Evolutionary conservation across 2,888 invertebrate species (phyloP), one percentile per base, ranked within the genome.

Genomic region (Ceriagrion tenellum): DNA sequence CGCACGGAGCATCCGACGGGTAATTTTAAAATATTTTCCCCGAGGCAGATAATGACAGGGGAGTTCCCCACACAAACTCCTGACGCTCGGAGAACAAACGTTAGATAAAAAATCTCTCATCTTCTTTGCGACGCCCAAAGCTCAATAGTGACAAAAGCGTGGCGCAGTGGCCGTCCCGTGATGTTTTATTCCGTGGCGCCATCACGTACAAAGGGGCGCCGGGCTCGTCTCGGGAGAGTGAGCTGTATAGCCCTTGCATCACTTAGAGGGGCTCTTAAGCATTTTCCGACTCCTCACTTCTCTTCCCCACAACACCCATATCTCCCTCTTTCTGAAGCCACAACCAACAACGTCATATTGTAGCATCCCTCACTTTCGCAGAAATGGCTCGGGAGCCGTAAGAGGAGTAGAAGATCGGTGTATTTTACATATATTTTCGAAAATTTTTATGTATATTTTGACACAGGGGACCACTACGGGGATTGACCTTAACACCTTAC

Each of bases 401-500:
- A 2, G 35, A 13, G 81, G 13, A 10, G 59, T 59, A 59, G 20
- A 59, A 12, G 2, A 81, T 81, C 69, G 26, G n/a, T 47, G 8
- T 10, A 20, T 12, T 2, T 59, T 10, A 59, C 59, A 59, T 74
- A 74, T 13, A 12, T 8, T 74, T n/a, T 20, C 23, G n/a, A n/a
- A n/a, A 13, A 26, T 69, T 69, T 23, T 69, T n/a, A 59, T n/a
- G 2, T 26, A 69, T 26, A 26, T 2, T n/a, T 69, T 69, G 69
- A 81, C 81, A 35, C 81, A 30, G 81, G 35, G 81, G n/a, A 13
- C 81, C 81, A 35, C 13, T 18, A 69, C 81, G 81, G 18, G 81
- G 81, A 81, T 81, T 81, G 81, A 81, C 81, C 81, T 35, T 81
- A 81, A 81, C 81, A 81, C 81, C 35, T 35, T 35, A 35, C 81